Conservation (phyloP, 1,140 invertebrate genomes). For the Nebria ingens region DNA sequence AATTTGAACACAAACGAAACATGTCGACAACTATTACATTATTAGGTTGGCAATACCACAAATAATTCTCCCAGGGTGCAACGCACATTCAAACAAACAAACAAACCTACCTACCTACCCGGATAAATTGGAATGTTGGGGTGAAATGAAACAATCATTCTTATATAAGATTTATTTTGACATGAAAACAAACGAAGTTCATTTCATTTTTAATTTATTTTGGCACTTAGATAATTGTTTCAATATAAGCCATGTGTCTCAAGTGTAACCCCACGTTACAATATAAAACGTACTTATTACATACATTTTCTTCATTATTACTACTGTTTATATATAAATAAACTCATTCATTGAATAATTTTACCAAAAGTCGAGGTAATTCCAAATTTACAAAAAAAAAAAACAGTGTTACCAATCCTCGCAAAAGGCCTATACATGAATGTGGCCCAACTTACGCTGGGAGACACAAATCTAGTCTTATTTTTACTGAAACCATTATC, state of each 20-base stretch:
- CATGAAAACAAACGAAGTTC: background rate
- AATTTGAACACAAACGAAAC: constrained; percentile 19
- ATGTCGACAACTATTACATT: constrained; percentile 1
- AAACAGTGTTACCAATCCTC: background rate
- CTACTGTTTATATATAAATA: background rate
- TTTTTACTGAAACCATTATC: constrained; percentile 5
- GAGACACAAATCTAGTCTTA: constrained; percentile 3
- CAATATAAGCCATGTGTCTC: no score
- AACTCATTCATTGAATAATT: background rate
- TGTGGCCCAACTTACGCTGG: background rate
- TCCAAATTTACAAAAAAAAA: background rate
- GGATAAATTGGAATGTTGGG: no score
- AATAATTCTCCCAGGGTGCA: constrained; percentile 1
- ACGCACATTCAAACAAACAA: background rate
- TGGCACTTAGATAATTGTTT: background rate
- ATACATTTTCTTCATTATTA: background rate
- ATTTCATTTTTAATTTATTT: background rate
- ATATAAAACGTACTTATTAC: background rate
- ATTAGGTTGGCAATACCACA: constrained; percentile 28
- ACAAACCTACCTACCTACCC: no score
- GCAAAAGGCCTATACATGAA: background rate
- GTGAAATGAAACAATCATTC: background rate
- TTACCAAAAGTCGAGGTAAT: background rate
- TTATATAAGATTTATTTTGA: background rate
- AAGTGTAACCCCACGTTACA: no score